Evolutionary conservation across 1,140 invertebrate species (phyloP), one percentile per base, ranked within the genome.

Genomic region (Orchestia grillus): DNA sequence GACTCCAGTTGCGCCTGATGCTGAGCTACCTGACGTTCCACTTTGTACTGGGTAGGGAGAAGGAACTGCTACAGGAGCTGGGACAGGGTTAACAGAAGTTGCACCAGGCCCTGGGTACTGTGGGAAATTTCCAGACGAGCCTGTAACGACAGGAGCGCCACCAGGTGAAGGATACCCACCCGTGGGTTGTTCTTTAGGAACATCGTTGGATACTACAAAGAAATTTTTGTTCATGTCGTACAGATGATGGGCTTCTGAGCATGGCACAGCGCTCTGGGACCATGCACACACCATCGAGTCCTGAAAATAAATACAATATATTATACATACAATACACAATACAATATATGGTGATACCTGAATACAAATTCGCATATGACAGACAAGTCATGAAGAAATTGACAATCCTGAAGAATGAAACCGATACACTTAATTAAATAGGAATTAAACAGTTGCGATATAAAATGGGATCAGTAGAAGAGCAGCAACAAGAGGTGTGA

Each of bases 151-250:
- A 90, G 88, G 88, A 90, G 43, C 15, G 43, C 88, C 43, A 19
- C 88, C 88, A 41, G 88, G 88, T 28, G 88, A 44, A 15, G 88
- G 88, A 44, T 90, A 90, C 36, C 88, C 88, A 8, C 41, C n/a
- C n/a, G 43, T 44, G 43, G 88, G 28, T 90, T 44, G 92, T 44
- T 44, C 92, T 94, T 94, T 94, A 28, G 92, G 92, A 8, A 94
- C 92, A 45, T 94, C 92, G 41, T 94, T 94, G 15, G 96, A 57
- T n/a, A 90, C 88, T 42, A 90, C 88, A 87, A 96, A 96, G 96
- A 96, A 96, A 44, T 96, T 96, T 44, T 90, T 96, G 96, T 96
- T 96, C 87, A 96, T 88, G 40, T 87, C 87, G 96, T 96, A 96
- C 41, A 96, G 87, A 96, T 53, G 53, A 45, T 88, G 96, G 19